Percentiles rank a stretch among this genome's conserved stretches.
Evolutionary conservation across 1,140 invertebrate genomes (phyloP).

Genomic region (Drosophila ambigua): DNA sequence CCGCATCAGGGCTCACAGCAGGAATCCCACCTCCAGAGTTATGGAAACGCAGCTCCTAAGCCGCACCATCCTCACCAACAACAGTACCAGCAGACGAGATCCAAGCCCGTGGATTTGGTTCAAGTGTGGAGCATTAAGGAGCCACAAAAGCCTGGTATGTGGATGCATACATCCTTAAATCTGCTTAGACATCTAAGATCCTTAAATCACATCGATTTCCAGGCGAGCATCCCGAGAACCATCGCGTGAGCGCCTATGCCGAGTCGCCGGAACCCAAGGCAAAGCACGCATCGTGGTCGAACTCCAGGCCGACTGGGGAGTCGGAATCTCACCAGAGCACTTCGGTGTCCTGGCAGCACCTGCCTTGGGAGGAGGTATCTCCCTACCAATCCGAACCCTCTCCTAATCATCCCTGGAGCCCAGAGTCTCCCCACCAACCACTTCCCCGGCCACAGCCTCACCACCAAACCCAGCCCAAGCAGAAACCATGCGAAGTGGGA

Average conservation of each 20-base stretch:
- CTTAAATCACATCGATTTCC: background rate
- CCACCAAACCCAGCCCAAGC: background rate
- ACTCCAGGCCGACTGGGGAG: background rate
- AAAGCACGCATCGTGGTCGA: background rate
- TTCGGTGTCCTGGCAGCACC: conserved; percentile 43
- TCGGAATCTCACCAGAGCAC: conserved; percentile 8
- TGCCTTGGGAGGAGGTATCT: conserved; percentile 54
- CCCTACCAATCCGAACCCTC: conserved; percentile 31
- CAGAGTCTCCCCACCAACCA: background rate
- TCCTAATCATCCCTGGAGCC: conserved; percentile 9
- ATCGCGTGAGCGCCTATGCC: conserved; percentile 35
- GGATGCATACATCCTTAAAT: background rate
- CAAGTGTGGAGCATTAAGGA: conserved; percentile 47
- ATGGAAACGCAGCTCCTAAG: background rate
- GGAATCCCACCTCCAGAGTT: background rate
- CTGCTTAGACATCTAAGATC: background rate
- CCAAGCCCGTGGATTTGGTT: conserved; percentile 26
- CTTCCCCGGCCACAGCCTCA: background rate
- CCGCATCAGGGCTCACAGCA: background rate
- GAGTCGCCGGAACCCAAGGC: conserved; percentile 25
- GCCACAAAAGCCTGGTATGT: conserved; percentile 36
- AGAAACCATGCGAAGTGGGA: conserved; percentile 12
- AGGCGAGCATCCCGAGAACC: conserved; percentile 17
- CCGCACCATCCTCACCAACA: background rate
- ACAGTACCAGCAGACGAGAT: background rate